Percentiles rank a stretch among this genome's conserved stretches.
Conservation (phyloP, 2,888 invertebrate species). For the Cistogaster globosa region DNA sequence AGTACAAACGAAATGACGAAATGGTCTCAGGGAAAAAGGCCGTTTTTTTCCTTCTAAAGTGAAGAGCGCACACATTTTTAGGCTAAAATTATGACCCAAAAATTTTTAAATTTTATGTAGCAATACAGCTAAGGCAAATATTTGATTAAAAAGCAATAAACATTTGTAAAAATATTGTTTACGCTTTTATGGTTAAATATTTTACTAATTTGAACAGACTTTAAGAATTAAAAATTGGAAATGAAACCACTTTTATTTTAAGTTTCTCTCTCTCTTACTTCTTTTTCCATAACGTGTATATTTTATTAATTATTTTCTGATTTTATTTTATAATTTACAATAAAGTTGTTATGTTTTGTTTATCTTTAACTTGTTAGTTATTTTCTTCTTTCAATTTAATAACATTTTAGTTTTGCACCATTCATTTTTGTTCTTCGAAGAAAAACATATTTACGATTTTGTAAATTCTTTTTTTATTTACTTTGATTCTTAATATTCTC, state of each 20-base stretch:
- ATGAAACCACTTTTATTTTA: slow-evolving; percentile 30
- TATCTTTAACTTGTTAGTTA: slow-evolving; percentile 25
- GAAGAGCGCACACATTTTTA: too few relatives aligned
- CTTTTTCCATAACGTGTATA: slow-evolving; percentile 65
- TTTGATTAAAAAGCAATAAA: too few relatives aligned
- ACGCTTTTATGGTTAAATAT: too few relatives aligned
- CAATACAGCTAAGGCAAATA: too few relatives aligned
- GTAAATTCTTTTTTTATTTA: not conserved
- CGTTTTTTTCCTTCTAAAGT: too few relatives aligned
- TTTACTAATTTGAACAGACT: too few relatives aligned
- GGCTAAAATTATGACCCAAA: too few relatives aligned
- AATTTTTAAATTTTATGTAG: too few relatives aligned
- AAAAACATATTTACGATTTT: slow-evolving; percentile 43
- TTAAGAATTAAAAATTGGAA: not conserved
- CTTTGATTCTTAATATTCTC: slow-evolving; percentile 32
- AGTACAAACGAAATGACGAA: too few relatives aligned
- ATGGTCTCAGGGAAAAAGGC: too few relatives aligned
- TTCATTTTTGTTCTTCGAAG: slow-evolving; percentile 31
- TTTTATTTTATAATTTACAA: slow-evolving; percentile 45
- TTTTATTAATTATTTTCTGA: slow-evolving; percentile 55
- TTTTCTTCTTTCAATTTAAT: not conserved
- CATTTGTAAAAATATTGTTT: too few relatives aligned
- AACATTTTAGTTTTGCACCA: slow-evolving; percentile 58
- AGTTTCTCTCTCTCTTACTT: slow-evolving; percentile 69
- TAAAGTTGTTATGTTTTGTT: slow-evolving; percentile 1